Conservation (phyloP, 2,113 vertebrate genomes). For the Stigmatopora argus region DNA sequence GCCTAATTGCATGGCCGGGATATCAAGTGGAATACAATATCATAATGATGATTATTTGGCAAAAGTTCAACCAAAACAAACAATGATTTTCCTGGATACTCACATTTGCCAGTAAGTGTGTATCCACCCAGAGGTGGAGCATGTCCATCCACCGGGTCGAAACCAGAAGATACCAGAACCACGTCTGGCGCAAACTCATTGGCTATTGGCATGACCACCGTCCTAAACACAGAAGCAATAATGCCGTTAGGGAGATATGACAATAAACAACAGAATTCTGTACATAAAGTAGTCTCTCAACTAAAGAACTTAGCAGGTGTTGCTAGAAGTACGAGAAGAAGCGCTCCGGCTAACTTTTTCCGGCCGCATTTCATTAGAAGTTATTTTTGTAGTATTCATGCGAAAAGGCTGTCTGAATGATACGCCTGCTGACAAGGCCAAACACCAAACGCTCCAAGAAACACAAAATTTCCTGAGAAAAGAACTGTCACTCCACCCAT, state of each 20-base stretch:
- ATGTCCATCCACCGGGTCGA: conserved; percentile 91
- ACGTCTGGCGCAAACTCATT: conserved; percentile 90
- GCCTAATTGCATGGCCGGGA: background rate
- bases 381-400: conserved; percentile 8
- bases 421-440: conserved; percentile 7
- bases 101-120: conserved; percentile 88
- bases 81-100: conserved; percentile 51
- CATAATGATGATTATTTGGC: background rate
- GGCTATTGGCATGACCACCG: conserved; percentile 92
- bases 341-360: background rate
- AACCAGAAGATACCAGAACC: conserved; percentile 92
- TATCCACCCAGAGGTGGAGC: conserved; percentile 90
- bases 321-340: background rate
- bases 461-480: conserved; percentile 6
- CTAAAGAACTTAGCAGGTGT: background rate
- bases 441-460: conserved; percentile 5
- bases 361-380: conserved; percentile 5
- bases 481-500: conserved; percentile 5
- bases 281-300: background rate
- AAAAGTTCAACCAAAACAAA: background rate
- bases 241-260: background rate
- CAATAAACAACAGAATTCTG: conserved; percentile 6
- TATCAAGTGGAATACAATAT: background rate
- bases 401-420: conserved; percentile 3
- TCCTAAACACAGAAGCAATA: conserved; percentile 57